phyloP scores from a whole-genome alignment of 2,113 vertebrate genomes.

The Amblyopsis rosae region DNA sequence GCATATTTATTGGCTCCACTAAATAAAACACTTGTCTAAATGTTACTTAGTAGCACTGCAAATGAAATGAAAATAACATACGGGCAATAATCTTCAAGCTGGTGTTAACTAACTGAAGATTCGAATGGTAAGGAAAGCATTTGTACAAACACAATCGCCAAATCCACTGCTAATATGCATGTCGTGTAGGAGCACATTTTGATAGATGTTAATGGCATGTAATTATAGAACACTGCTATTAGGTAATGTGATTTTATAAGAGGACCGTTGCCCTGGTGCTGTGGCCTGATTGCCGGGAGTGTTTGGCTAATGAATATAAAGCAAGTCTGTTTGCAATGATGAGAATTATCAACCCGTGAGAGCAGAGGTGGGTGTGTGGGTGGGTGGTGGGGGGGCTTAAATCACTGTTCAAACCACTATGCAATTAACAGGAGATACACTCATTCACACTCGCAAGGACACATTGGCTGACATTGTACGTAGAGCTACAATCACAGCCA shows the following conservation, averaged over 20 bases:
- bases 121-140: constrained; percentile 48
- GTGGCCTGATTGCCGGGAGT: constrained; percentile 77
- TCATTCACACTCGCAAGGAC: constrained; percentile 33
- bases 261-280: constrained; percentile 70
- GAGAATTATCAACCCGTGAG: constrained; percentile 68
- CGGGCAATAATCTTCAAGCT: constrained; percentile 31
- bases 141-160: constrained; percentile 58
- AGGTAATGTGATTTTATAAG: constrained; percentile 76
- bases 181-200: constrained; percentile 69
- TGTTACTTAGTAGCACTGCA: constrained; percentile 7
- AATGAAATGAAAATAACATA: constrained; percentile 24
- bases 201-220: constrained; percentile 79
- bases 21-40: constrained; percentile 14
- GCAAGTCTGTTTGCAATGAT: constrained; percentile 73
- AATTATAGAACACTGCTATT: constrained; percentile 78
- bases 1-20: neutral
- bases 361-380: constrained; percentile 26
- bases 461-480: neutral
- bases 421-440: constrained; percentile 53
- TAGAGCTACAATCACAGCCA: constrained; percentile 15
- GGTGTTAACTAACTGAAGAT: constrained; percentile 38
- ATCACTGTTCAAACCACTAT: constrained; percentile 35
- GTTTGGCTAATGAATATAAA: constrained; percentile 79
- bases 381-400: constrained; percentile 14
- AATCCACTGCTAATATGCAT: constrained; percentile 60